Base-by-base conservation (phyloP, 2,797 vertebrate genomes). In the Rachycentron canadum region DNA sequence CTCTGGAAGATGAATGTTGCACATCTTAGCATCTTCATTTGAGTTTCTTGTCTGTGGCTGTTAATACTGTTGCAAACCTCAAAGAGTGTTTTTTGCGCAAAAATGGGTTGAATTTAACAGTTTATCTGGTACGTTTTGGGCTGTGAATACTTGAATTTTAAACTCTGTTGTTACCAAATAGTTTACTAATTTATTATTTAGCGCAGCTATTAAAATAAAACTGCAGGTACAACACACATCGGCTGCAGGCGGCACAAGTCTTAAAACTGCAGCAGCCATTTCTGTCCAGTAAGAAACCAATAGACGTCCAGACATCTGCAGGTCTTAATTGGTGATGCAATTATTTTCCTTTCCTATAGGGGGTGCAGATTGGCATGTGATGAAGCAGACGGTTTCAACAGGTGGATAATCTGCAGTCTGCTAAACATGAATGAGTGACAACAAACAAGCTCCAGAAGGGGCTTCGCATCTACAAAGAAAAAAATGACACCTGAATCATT, bases 391-490 rank as follows among this genome's bases (percentile, higher is more conserved):
- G 43, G 14, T 41, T 53, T 43, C 34, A 62, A 26, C 38, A 23
- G 23, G 8, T 12, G 36, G 26, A 57, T 70, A 59, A 53, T 40
- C 32, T 56, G 45, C 45, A 65, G 49, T 40, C 65, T 55, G 59
- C 66, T 63, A 13, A 36, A 36, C 2, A 0, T 38, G 25, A 28
- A 47, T 49, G 28, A 21, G 14, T 47, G 47, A 56, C 59, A 23
- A 38, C 21, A 45, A 57, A 75, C 21, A 26, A 65, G 57, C 30
- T 81, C 69, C 9, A 52, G 30, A 3, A 57, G 21, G 56, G 72
- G 69, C 72, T 86, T 86, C 32, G 34, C 63, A 84, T 72, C 74
- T 41, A 40, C 32, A 53, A 17, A 12, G 28, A 16, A 62, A 28
- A 21, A 13, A 56, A 0, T 71, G 62, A 76, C 64, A 71, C 61